A percentile compares a stretch with the other conserved stretches of the same genome.
Evolutionary conservation across 1,140 invertebrate genomes (phyloP).

Genomic region (Sycophila sp.): DNA sequence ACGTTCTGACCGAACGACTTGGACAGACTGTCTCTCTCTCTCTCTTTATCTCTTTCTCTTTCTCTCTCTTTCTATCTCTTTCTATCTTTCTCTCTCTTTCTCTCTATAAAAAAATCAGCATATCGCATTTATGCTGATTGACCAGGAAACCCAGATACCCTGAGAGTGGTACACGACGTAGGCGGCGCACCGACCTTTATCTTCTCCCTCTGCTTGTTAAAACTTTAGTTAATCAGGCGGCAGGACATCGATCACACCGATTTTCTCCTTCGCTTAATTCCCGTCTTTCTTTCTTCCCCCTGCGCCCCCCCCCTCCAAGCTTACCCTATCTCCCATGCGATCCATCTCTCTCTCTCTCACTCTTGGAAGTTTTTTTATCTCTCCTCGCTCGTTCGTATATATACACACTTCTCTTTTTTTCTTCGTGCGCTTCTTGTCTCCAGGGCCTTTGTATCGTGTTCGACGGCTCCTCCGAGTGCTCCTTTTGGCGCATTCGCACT

Average conservation of each 20-base stretch:
- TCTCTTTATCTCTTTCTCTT: neutral
- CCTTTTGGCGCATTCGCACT: constrained; percentile 26
- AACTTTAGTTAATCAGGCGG: constrained; percentile 46
- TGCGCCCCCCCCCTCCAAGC: neutral
- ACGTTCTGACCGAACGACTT: too few relatives aligned
- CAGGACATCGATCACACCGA: constrained; percentile 45
- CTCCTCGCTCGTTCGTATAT: neutral
- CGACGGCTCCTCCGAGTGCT: neutral
- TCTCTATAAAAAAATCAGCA: constrained; percentile 18
- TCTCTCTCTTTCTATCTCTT: neutral
- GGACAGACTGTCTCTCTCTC: too few relatives aligned
- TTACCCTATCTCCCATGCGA: neutral
- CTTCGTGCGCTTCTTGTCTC: neutral
- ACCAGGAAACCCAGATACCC: constrained; percentile 36
- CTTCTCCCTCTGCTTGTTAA: constrained; percentile 42
- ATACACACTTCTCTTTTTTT: constrained; percentile 12
- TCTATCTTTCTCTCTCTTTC: neutral
- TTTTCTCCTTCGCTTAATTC: constrained; percentile 39
- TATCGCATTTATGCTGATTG: constrained; percentile 41
- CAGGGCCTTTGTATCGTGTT: constrained; percentile 29
- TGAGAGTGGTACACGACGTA: constrained; percentile 21
- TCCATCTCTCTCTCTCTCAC: neutral
- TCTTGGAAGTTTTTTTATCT: too few relatives aligned
- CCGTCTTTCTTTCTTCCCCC: constrained; percentile 2
- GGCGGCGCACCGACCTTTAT: constrained; percentile 36